A percentile compares a stretch with the other conserved stretches of the same genome.
Conservation (phyloP, 37 sponge, comb jelly and placozoan species). For the Mnemiopsis leidyi region DNA sequence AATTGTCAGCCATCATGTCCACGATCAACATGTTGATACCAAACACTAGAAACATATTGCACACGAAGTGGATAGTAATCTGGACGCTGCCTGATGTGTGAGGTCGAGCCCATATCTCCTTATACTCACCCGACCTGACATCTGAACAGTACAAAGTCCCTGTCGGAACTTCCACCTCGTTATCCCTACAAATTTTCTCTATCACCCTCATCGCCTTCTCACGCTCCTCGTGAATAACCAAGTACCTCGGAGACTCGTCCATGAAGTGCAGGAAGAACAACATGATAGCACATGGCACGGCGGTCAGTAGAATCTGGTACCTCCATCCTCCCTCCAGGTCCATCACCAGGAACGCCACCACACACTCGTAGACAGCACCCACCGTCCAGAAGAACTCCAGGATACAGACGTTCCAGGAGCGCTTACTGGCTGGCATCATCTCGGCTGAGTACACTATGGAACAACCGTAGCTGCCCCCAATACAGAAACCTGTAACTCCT, state of each 20-base stretch:
- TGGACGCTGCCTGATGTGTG: slow-evolving; percentile 25
- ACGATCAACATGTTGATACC: not conserved
- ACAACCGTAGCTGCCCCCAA: slow-evolving; percentile 49
- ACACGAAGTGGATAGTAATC: slow-evolving; percentile 62
- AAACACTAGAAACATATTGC: slow-evolving; percentile 61
- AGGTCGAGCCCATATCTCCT: slow-evolving; percentile 13
- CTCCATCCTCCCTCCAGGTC: slow-evolving; percentile 27
- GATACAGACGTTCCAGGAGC: slow-evolving; percentile 21
- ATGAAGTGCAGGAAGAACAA: slow-evolving; percentile 24
- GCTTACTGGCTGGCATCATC: not conserved
- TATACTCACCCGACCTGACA: slow-evolving; percentile 3
- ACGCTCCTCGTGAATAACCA: not conserved
- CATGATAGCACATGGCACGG: slow-evolving; percentile 19
- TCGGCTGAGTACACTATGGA: slow-evolving; percentile 45
- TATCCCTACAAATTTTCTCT: slow-evolving; percentile 13
- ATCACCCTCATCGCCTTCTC: slow-evolving; percentile 12
- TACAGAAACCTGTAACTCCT: slow-evolving; percentile 1
- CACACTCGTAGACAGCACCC: slow-evolving; percentile 20
- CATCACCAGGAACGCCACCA: slow-evolving; percentile 21
- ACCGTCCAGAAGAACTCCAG: slow-evolving; percentile 24
- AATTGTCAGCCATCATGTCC: not conserved
- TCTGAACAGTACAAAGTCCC: slow-evolving; percentile 3
- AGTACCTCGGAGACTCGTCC: slow-evolving; percentile 58
- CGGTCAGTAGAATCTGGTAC: slow-evolving; percentile 35
- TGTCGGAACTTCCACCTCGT: not conserved